Conservation (phyloP, 1,140 invertebrate genomes). For the Apis laboriosa region DNA sequence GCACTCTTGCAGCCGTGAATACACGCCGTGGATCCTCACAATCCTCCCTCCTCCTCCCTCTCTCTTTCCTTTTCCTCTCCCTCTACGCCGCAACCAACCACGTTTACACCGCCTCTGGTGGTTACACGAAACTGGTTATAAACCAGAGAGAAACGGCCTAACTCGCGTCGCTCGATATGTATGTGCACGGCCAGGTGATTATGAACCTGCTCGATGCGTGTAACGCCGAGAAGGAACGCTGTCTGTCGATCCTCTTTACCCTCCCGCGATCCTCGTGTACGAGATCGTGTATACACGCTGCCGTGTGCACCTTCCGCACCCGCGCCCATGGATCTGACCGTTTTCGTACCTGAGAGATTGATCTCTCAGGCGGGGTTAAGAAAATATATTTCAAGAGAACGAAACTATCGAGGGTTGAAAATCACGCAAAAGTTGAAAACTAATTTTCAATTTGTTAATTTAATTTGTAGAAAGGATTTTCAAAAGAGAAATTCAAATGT, state of each 20-base stretch:
- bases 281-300: conserved; percentile 41
- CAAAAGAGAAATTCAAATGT: no score
- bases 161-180: conserved; percentile 49
- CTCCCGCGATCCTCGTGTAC: conserved; percentile 30
- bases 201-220: conserved; percentile 53
- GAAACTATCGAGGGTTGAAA: no score
- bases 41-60: neutral
- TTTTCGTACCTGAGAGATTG: no score
- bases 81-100: conserved; percentile 25
- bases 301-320: conserved; percentile 22
- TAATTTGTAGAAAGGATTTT: no score
- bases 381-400: no score
- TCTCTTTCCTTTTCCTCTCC: no score
- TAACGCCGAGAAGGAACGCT: conserved; percentile 41
- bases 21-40: conserved; percentile 14
- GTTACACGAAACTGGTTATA: conserved; percentile 54
- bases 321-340: neutral
- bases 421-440: no score
- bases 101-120: conserved; percentile 48
- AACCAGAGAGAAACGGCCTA: conserved; percentile 50
- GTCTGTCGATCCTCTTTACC: conserved; percentile 28
- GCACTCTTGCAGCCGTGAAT: conserved; percentile 19
- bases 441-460: no score
- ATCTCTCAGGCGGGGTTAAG: no score
- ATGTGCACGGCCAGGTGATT: conserved; percentile 51